Evolutionary conservation across 2,888 invertebrate genomes (phyloP).

Genomic region (Acanthosepion pharaonis): DNA sequence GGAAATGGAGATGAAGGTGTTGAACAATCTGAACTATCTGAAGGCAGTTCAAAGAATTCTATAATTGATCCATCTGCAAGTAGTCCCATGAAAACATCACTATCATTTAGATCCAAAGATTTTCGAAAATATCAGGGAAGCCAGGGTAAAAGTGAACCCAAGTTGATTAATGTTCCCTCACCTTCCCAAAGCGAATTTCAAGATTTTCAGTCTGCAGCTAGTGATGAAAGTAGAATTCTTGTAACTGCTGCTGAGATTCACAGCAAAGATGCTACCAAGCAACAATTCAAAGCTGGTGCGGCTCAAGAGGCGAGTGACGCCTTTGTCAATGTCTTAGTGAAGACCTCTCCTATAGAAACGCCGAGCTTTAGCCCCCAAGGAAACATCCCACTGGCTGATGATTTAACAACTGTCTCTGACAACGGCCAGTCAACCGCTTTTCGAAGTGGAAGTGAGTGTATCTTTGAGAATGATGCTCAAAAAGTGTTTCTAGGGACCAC

Average conservation of each 20-base stretch:
- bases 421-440: constrained; percentile 41
- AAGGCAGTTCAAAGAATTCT: constrained; percentile 42
- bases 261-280: constrained; percentile 41
- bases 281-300: constrained; percentile 40
- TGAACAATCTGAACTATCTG: constrained; percentile 41
- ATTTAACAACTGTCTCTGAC: constrained; percentile 36
- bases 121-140: constrained; percentile 14
- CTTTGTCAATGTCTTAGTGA: constrained; percentile 44
- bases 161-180: neutral
- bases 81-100: neutral
- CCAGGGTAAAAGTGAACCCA: neutral
- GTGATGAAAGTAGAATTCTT: constrained; percentile 46
- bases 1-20: constrained; percentile 45
- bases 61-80: constrained; percentile 42
- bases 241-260: constrained; percentile 46
- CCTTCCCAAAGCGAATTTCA: constrained; percentile 43
- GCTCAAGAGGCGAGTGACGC: constrained; percentile 38
- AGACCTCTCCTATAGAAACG: constrained; percentile 25
- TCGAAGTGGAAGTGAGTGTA: constrained; percentile 37
- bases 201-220: constrained; percentile 47
- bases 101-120: constrained; percentile 14
- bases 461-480: constrained; percentile 46
- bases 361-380: constrained; percentile 45
- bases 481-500: constrained; percentile 46
- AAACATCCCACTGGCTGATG: constrained; percentile 34